Conservation (phyloP, 2,888 invertebrate genomes). For the Choreutis nemorana region DNA sequence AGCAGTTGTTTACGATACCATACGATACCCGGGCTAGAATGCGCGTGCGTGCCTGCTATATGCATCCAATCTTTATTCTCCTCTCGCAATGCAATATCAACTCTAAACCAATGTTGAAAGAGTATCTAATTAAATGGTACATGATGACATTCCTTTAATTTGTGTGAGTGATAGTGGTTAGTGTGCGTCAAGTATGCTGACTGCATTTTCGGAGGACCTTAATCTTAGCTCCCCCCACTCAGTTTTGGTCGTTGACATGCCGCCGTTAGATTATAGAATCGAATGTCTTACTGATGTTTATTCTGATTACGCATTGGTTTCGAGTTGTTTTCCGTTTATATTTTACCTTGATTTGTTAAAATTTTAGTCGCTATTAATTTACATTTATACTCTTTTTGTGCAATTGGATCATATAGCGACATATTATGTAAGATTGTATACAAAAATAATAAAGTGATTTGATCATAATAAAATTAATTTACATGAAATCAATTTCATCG, state of each 20-base stretch:
- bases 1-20: constrained; percentile 53
- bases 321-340: no score
- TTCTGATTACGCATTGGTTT: constrained; percentile 3
- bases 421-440: no score
- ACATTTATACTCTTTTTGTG: no score
- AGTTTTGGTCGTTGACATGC: constrained; percentile 53
- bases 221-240: constrained; percentile 41
- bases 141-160: constrained; percentile 11
- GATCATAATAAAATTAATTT: no score
- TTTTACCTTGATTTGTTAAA: no score
- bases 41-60: constrained; percentile 35
- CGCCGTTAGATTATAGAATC: constrained; percentile 33
- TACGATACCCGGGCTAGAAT: constrained; percentile 46
- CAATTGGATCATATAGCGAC: no score
- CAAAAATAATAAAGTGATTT: no score
- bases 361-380: no score
- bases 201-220: constrained; percentile 56
- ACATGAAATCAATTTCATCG: no score
- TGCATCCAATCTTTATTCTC: constrained; percentile 23
- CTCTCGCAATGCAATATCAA: constrained; percentile 17
- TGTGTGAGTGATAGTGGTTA: constrained; percentile 37
- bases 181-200: constrained; percentile 41
- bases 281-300: constrained; percentile 24
- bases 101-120: constrained; percentile 24
- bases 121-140: constrained; percentile 14